Evolutionary conservation across 1,140 invertebrate species (phyloP), one percentile per base, ranked within the genome.

Genomic region (Frieseomelitta varia): DNA sequence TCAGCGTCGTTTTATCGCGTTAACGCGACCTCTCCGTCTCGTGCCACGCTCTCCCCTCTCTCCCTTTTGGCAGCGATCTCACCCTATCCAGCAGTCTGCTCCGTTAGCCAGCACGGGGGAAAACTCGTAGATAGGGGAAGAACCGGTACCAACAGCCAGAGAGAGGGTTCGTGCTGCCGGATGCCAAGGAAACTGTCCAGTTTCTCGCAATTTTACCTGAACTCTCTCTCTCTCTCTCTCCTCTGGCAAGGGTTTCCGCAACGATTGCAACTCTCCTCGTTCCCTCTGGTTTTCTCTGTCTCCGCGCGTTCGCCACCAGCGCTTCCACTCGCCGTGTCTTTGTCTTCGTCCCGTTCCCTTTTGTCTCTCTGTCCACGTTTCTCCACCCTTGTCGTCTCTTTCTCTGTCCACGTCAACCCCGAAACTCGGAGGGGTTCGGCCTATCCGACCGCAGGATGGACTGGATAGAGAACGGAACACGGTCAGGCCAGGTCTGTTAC

Each of bases 381-480:
- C 61, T 19, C 76, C 19, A 27, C n/a, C 68, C 53, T 58, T 47
- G 34, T 61, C 67, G 47, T 55, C 58, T 55, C 58, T 63, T 27
- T 21, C 47, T 72, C 61, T 24, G 24, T 77, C 67, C 56, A 81
- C 82, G 68, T 88, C 74, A 81, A 74, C 63, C 51, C 51, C 58
- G 75, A 61, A 88, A 88, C 74, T 88, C 85, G 67, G 73, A 79
- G 79, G 78, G 83, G 87, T 75, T 72, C 78, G 58, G 87, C 87
- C 87, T 88, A 85, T 88, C 87, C 87, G 34, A 88, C 86, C 87
- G 83, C 87, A 85, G 84, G 79, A 81, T 84, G 76, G 81, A 84
- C 81, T 72, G 86, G 74, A 75, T 55, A 75, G 77, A 85, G 87
- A 87, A 88, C 77, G 72, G 85, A 58, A 71, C 71, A 84, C 73